phyloP scores from a whole-genome alignment of 2,113 vertebrate species.

The Chamaea fasciata region DNA sequence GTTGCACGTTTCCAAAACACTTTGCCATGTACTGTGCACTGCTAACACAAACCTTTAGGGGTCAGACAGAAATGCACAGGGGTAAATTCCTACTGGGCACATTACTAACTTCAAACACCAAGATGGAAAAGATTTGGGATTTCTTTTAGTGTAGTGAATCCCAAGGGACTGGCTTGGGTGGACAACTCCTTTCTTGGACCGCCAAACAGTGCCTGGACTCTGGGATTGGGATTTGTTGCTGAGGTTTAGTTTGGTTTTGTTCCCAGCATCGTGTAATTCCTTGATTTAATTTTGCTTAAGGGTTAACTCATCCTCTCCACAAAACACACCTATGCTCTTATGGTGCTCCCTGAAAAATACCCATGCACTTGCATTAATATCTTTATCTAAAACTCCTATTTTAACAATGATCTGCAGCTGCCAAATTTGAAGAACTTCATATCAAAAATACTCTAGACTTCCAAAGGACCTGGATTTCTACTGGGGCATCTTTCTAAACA shows the following conservation, averaged over 20 bases:
- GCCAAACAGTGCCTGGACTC: neutral
- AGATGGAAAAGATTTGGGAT: neutral
- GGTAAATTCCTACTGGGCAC: neutral
- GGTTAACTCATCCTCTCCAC: accelerated
- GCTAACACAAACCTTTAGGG: neutral
- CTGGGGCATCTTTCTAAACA: neutral
- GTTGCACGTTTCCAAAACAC: accelerated
- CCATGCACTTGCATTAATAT: neutral
- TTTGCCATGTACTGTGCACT: neutral
- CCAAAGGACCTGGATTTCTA: neutral
- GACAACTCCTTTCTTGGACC: neutral
- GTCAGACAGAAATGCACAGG: neutral
- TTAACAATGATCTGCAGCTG: neutral
- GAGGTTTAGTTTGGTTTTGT: neutral
- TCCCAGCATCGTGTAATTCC: neutral
- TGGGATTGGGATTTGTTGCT: neutral
- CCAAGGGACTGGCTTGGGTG: neutral
- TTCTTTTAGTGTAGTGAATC: neutral
- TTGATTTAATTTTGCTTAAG: neutral
- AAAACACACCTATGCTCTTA: neutral
- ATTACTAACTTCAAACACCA: neutral
- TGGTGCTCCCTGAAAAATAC: neutral
- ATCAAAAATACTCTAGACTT: neutral
- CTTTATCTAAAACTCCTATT: neutral
- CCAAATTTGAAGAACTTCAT: neutral